A percentile compares a stretch with the other conserved stretches of the same genome.
These are phyloP conservation scores for Pteromalus puparum DNA, from an alignment of 1,140 invertebrate genomes.

Conservation along the genomic window DNA sequence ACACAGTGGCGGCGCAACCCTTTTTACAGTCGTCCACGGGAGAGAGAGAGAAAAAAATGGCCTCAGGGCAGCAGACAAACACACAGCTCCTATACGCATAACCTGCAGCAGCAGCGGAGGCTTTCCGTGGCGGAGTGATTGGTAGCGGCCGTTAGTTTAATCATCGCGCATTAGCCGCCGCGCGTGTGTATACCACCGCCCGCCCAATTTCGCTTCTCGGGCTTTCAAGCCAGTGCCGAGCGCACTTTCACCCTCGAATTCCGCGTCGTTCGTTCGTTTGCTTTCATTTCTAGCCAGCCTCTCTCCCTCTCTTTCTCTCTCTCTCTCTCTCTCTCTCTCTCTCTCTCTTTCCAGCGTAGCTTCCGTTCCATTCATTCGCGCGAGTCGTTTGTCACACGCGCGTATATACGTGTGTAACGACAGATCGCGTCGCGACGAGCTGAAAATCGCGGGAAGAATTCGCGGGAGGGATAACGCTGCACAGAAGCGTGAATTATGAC, in stretches of 20 bases:
- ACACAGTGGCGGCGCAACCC: neutral
- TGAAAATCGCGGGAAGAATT: constrained; percentile 23
- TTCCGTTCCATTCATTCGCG: constrained; percentile 58
- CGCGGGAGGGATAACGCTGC: constrained; percentile 8
- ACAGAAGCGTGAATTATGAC: constrained; percentile 42
- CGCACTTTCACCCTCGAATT: constrained; percentile 70
- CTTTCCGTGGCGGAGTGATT: constrained; percentile 71
- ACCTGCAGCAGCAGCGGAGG: neutral
- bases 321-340: constrained; percentile 49
- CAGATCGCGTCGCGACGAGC: neutral
- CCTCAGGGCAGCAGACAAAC: neutral
- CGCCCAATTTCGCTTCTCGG: constrained; percentile 6
- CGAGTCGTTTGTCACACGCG: constrained; percentile 65
- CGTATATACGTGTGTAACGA: neutral
- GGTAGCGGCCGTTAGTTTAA: constrained; percentile 74
- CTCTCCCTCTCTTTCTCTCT: constrained; percentile 52
- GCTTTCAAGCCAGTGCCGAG: constrained; percentile 38
- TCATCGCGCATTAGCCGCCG: constrained; percentile 74
- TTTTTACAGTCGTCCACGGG: neutral
- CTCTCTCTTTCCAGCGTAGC: constrained; percentile 46
- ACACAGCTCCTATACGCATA: neutral
- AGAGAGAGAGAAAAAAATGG: constrained; percentile 3
- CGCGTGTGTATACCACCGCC: constrained; percentile 45
- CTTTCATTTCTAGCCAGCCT: constrained; percentile 57
- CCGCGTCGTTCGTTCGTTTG: constrained; percentile 63